A percentile compares a stretch with the other conserved stretches of the same genome.
Conservation (phyloP, 2,888 invertebrate genomes). For the Campoplex capitator region DNA sequence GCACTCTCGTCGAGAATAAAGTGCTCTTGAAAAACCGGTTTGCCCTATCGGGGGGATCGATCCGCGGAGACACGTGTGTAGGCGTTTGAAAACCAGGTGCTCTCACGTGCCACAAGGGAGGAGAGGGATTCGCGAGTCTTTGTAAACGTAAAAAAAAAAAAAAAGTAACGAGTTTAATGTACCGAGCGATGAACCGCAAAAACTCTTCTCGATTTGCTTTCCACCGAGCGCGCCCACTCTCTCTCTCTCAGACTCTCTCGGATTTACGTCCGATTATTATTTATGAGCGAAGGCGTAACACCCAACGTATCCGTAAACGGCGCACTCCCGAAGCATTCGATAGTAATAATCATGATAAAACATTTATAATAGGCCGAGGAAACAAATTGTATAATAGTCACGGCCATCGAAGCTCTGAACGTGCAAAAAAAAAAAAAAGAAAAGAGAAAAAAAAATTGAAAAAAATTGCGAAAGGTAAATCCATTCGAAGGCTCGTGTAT, state of each 20-base stretch:
- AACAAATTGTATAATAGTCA: conserved; percentile 40
- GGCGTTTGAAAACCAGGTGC: conserved; percentile 75
- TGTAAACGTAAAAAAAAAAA: conserved; percentile 26
- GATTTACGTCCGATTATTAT: conserved; percentile 49
- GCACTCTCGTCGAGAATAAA: background rate
- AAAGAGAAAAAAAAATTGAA: no score
- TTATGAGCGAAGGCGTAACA: conserved; percentile 50
- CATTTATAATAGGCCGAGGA: conserved; percentile 10
- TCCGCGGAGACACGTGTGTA: conserved; percentile 62
- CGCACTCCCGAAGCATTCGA: conserved; percentile 2
- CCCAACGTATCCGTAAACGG: conserved; percentile 30
- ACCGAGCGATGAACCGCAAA: conserved; percentile 54
- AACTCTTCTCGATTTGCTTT: conserved; percentile 9
- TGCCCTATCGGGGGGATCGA: conserved; percentile 46
- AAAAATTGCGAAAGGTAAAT: background rate
- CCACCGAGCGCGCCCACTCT: conserved; percentile 42
- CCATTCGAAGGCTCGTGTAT: background rate
- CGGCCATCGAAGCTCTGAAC: conserved; percentile 26
- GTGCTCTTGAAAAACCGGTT: conserved; percentile 65
- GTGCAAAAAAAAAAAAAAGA: no score
- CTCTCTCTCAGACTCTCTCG: conserved; percentile 6
- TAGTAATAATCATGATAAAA: conserved; percentile 30
- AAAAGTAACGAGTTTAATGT: conserved; percentile 38
- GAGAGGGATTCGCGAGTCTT: background rate
- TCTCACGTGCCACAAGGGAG: background rate